These are phyloP conservation scores for Electrophaes corylata DNA, from an alignment of 2,888 invertebrate genomes.

Conservation along the genomic window DNA sequence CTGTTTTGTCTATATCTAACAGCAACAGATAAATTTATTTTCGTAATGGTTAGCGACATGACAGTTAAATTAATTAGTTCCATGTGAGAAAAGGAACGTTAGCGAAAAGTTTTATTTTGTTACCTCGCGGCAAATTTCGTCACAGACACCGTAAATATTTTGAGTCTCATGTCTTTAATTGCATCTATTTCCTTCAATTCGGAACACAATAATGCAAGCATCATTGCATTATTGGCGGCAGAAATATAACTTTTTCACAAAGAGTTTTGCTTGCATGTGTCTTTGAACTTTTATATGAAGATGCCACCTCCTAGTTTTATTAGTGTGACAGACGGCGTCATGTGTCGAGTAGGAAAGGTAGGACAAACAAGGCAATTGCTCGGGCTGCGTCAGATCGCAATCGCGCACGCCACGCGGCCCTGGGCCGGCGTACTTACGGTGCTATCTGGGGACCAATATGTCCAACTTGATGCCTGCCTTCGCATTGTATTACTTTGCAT, in stretches of 20 bases:
- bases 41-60: neutral
- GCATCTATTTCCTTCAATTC: neutral
- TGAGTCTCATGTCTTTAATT: neutral
- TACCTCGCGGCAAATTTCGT: neutral
- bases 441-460: conserved; percentile 53
- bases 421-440: conserved; percentile 41
- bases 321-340: conserved; percentile 28
- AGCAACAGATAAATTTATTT: conserved; percentile 11
- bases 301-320: conserved; percentile 38
- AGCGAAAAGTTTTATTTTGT: neutral
- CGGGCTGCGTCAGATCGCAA: conserved; percentile 63
- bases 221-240: neutral
- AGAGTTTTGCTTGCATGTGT: neutral
- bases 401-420: conserved; percentile 61
- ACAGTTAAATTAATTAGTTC: conserved; percentile 8
- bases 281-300: conserved; percentile 6
- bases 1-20: conserved; percentile 10
- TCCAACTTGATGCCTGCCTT: conserved; percentile 52
- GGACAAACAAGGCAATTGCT: conserved; percentile 79
- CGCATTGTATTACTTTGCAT: conserved; percentile 49
- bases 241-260: neutral
- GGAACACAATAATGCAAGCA: neutral
- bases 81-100: neutral
- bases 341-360: conserved; percentile 61
- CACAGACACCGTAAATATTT: no score